Conservation (phyloP, 2,113 vertebrate species). For the Spilogale gracilis region DNA sequence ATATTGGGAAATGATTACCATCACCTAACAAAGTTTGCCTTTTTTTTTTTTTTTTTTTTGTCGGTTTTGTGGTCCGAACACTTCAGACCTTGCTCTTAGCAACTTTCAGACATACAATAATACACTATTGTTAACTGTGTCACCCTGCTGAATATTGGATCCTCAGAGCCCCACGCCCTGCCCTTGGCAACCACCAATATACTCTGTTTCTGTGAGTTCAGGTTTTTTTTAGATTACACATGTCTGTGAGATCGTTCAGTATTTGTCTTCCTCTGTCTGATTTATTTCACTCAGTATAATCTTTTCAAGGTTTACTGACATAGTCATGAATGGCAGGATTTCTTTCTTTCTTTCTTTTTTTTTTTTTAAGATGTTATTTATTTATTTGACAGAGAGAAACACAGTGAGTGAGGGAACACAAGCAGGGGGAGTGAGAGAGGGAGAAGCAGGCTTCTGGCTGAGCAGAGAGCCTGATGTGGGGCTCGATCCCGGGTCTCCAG, state of each 20-base stretch:
- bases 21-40: not conserved
- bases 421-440: no score
- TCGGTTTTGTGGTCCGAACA: not conserved
- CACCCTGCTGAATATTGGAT: not conserved
- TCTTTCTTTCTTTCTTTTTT: not conserved
- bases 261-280: not conserved
- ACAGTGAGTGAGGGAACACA: no score
- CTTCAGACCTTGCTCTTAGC: not conserved
- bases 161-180: not conserved
- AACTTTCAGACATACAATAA: not conserved
- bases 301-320: not conserved
- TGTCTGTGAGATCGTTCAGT: not conserved
- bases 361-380: no score
- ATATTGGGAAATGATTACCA: not conserved
- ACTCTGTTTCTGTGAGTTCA: not conserved
- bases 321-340: not conserved
- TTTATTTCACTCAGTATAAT: not conserved
- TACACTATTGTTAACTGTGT: not conserved
- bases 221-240: not conserved
- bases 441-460: no score
- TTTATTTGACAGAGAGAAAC: no score
- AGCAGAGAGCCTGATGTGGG: no score
- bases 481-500: no score
- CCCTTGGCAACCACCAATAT: not conserved
- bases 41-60: no score